Evolutionary conservation across 2,888 invertebrate genomes (phyloP).

Genomic region (Tinea trinotella): DNA sequence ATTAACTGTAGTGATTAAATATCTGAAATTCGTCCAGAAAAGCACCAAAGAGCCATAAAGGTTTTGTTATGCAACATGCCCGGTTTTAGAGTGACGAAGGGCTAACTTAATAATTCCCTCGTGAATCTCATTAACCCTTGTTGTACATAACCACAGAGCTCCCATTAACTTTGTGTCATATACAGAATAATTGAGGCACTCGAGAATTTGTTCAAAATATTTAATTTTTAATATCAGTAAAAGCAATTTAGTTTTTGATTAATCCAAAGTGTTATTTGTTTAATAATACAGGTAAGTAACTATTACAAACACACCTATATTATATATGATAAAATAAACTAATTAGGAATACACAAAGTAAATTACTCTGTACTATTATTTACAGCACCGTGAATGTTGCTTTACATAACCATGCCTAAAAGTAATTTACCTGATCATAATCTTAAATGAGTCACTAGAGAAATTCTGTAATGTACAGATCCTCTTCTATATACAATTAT

Average conservation of each 20-base stretch:
- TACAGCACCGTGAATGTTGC: conserved; percentile 1
- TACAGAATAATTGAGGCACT: conserved; percentile 3
- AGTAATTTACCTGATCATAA: background rate
- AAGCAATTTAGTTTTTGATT: too few species aligned
- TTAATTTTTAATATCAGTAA: background rate
- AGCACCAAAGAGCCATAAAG: background rate
- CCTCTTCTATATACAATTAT: too few species aligned
- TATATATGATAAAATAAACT: too few species aligned
- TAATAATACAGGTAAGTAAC: too few species aligned
- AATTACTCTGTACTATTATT: conserved; percentile 1
- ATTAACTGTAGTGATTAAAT: background rate
- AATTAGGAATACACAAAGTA: background rate
- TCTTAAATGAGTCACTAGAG: background rate
- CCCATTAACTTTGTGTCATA: conserved; percentile 16
- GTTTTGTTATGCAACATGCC: conserved; percentile 10
- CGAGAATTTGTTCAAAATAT: background rate
- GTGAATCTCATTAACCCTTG: conserved; percentile 19
- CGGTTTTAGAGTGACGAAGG: conserved; percentile 16
- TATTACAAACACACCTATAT: too few species aligned
- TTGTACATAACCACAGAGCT: background rate
- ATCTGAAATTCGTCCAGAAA: too few species aligned
- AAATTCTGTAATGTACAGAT: background rate
- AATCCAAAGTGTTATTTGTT: too few species aligned
- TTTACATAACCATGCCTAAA: conserved; percentile 3
- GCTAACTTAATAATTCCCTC: conserved; percentile 19